These are phyloP conservation scores for Halichoerus grypus DNA, from an alignment of 2,113 vertebrate genomes.

Conservation along the genomic window DNA sequence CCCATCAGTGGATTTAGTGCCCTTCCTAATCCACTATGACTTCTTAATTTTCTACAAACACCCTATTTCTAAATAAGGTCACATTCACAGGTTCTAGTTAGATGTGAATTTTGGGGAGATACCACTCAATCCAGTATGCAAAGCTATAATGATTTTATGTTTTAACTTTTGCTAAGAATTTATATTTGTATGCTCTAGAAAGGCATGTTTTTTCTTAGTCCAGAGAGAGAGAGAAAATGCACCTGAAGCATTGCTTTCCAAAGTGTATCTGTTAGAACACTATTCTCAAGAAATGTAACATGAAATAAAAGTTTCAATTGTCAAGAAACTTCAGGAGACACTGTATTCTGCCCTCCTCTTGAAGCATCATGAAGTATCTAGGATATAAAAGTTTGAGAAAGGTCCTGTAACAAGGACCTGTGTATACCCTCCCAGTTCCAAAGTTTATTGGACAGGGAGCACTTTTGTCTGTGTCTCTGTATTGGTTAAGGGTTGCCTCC, in stretches of 20 bases:
- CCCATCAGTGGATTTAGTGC: neutral
- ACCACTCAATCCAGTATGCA: neutral
- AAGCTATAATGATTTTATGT: neutral
- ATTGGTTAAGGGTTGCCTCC: neutral
- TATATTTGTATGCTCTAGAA: constrained; percentile 40
- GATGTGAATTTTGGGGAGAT: neutral
- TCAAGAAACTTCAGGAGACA: neutral
- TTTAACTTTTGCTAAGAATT: constrained; percentile 51
- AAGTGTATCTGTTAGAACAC: neutral
- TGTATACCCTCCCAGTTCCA: neutral
- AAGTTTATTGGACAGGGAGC: neutral
- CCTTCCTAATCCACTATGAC: neutral
- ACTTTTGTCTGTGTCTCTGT: neutral
- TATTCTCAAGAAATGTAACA: neutral
- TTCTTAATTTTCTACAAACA: neutral
- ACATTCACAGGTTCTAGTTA: neutral
- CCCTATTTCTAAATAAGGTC: constrained; percentile 3
- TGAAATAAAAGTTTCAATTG: constrained; percentile 1
- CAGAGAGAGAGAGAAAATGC: neutral
- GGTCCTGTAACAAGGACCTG: neutral
- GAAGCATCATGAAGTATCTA: neutral
- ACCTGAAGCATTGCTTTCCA: neutral
- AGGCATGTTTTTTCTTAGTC: neutral
- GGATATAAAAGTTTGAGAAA: neutral
- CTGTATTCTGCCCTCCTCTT: neutral